phyloP scores from a whole-genome alignment of 2,888 invertebrate species.

The Dyspetes luteomarginatus region DNA sequence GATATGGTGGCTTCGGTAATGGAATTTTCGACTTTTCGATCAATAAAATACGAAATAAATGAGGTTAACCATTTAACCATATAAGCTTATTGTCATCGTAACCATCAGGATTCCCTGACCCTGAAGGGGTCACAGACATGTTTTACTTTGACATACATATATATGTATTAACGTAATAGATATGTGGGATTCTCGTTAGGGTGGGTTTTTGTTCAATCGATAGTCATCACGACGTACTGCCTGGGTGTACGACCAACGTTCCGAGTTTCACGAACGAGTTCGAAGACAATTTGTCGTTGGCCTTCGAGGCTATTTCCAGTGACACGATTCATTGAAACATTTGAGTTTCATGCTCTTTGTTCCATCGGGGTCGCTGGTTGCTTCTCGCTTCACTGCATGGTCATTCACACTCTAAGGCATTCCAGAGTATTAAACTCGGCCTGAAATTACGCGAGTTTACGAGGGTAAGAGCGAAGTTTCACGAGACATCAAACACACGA shows the following conservation, averaged over 20 bases:
- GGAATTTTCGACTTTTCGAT: too few relatives aligned
- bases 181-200: conserved; percentile 34
- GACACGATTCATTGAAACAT: conserved; percentile 36
- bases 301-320: conserved; percentile 33
- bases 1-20: too few relatives aligned
- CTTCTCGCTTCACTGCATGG: conserved; percentile 33
- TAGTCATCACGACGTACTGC: neutral
- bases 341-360: conserved; percentile 46
- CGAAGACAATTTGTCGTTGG: conserved; percentile 59
- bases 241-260: neutral
- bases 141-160: neutral
- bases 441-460: conserved; percentile 44
- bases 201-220: conserved; percentile 43
- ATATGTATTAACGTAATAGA: neutral
- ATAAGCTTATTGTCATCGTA: too few relatives aligned
- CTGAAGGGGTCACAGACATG: too few relatives aligned
- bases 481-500: neutral
- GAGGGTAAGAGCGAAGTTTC: conserved; percentile 11
- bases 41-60: too few relatives aligned
- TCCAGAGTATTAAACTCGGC: conserved; percentile 46
- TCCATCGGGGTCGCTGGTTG: conserved; percentile 19
- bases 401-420: conserved; percentile 29
- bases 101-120: too few relatives aligned
- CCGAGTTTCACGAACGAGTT: conserved; percentile 58
- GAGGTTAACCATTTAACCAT: too few relatives aligned